phyloP scores from a whole-genome alignment of 2,888 invertebrate species.

The Pyrrhosoma nymphula region DNA sequence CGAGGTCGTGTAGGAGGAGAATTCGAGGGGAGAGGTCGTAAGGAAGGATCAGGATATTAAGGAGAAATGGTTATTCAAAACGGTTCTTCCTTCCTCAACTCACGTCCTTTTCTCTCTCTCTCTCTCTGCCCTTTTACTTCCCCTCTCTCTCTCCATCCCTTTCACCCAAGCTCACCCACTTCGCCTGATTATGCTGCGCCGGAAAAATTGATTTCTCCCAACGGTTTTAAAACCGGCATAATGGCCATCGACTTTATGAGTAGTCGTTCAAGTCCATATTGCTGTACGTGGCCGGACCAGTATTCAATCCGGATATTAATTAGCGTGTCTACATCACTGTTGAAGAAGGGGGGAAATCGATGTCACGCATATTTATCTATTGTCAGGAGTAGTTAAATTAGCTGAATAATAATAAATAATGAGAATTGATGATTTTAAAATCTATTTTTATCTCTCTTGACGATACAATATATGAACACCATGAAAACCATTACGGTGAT shows the following conservation, averaged over 20 bases:
- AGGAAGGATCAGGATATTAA: conserved; percentile 31
- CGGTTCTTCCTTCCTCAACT: background rate
- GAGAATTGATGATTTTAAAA: too few relatives aligned
- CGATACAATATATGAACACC: too few relatives aligned
- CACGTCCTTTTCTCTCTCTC: background rate
- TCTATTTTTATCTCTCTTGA: too few relatives aligned
- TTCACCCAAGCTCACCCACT: background rate
- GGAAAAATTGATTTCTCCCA: background rate
- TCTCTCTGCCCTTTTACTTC: background rate
- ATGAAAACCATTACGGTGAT: too few relatives aligned
- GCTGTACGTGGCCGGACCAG: background rate
- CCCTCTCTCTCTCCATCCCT: background rate
- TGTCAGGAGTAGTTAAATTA: too few relatives aligned
- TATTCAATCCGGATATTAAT: background rate
- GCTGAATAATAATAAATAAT: too few relatives aligned
- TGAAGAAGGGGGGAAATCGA: background rate
- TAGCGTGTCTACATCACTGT: background rate
- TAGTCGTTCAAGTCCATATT: background rate
- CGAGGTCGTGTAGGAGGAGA: background rate
- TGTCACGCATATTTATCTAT: background rate
- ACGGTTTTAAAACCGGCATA: conserved; percentile 2
- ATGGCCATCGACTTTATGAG: background rate
- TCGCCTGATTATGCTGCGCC: background rate
- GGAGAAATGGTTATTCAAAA: conserved; percentile 24
- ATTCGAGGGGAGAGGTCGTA: background rate